phyloP scores from a whole-genome alignment of 2,797 vertebrate genomes.

The Dryobates pubescens region DNA sequence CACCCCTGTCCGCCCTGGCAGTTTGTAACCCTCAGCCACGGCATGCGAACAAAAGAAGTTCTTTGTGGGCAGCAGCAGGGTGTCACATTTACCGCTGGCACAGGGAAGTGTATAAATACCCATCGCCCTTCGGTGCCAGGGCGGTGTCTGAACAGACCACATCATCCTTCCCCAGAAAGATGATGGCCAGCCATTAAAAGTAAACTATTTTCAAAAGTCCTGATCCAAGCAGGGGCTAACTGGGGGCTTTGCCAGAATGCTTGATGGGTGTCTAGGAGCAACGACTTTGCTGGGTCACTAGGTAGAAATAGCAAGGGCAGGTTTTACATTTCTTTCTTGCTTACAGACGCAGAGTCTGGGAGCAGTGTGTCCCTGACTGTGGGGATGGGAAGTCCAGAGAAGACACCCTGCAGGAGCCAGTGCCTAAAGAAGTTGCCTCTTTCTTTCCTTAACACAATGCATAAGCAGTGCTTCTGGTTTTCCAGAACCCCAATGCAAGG shows the following conservation, averaged over 20 bases:
- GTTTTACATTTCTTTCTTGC: background rate
- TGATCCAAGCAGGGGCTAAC: background rate
- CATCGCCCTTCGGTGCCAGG: accelerated
- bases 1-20: background rate
- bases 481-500: background rate
- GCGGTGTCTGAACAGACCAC: accelerated
- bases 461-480: background rate
- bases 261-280: background rate
- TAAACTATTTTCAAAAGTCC: background rate
- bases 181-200: background rate
- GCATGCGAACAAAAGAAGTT: background rate
- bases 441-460: accelerated
- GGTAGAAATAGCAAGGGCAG: background rate
- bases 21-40: background rate
- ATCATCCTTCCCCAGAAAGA: background rate
- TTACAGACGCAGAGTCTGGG: accelerated
- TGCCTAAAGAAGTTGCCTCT: background rate
- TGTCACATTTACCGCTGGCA: background rate
- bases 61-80: constrained; percentile 44
- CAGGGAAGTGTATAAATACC: background rate
- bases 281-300: background rate
- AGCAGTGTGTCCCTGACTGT: accelerated
- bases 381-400: background rate
- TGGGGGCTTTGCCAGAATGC: background rate
- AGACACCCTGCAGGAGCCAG: background rate